phyloP scores from a whole-genome alignment of 2,113 vertebrate genomes.

The Labeo catla region DNA sequence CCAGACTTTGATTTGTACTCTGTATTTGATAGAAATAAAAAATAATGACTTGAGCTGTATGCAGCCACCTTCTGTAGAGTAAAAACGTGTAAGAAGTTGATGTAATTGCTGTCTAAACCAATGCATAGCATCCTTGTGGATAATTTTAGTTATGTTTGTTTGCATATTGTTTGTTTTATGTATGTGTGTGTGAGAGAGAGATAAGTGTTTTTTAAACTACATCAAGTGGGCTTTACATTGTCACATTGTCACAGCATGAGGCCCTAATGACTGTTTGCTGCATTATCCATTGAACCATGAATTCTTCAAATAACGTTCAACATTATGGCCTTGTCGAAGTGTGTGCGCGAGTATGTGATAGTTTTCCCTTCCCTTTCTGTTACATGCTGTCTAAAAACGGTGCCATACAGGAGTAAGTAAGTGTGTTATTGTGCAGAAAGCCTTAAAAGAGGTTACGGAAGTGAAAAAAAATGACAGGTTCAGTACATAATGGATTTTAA shows the following conservation, averaged over 20 bases:
- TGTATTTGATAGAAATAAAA: conserved; percentile 8
- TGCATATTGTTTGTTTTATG: not conserved
- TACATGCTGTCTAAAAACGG: conserved; percentile 18
- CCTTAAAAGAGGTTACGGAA: conserved; percentile 16
- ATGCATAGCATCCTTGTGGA: not conserved
- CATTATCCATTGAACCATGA: not conserved
- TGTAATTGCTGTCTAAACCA: not conserved
- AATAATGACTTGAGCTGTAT: not conserved
- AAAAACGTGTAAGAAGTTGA: not conserved
- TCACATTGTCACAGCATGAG: not conserved
- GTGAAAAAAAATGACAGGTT: not conserved
- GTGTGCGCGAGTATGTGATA: not conserved
- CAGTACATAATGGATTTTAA: not conserved
- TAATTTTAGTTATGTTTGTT: not conserved
- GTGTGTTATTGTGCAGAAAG: conserved; percentile 20
- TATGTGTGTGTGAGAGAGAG: not conserved
- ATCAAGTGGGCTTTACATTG: not conserved
- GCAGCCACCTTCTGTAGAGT: not conserved
- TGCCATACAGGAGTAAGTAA: conserved; percentile 24
- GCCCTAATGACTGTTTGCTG: conserved; percentile 3
- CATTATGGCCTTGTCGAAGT: conserved; percentile 15
- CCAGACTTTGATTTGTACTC: not conserved
- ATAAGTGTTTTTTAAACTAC: not conserved
- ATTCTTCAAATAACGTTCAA: conserved; percentile 18
- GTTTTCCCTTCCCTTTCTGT: not conserved